These are phyloP conservation scores for Chelonus insularis DNA, from an alignment of 1,140 invertebrate species.

Conservation along the genomic window DNA sequence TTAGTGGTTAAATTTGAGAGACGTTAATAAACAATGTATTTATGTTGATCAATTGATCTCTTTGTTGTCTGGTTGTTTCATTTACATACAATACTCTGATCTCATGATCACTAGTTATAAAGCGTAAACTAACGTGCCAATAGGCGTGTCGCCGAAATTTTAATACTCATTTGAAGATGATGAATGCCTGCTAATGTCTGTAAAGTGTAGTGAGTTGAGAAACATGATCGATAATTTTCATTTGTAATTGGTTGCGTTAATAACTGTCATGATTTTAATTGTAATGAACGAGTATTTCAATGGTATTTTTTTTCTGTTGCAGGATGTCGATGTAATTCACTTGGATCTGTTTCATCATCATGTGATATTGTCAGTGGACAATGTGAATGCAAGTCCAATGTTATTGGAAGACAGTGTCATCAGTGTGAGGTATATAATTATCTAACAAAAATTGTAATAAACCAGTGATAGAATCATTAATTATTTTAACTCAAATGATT, in stretches of 20 bases:
- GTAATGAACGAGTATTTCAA: no score
- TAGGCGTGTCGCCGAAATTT: conserved; percentile 22
- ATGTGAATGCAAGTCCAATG: conserved; percentile 83
- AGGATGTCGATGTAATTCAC: conserved; percentile 75
- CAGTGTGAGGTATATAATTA: conserved; percentile 72
- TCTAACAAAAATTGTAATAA: background rate
- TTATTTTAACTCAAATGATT: background rate
- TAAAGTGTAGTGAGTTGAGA: no score
- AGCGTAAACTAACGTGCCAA: conserved; percentile 12
- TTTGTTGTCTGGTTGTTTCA: conserved; percentile 19
- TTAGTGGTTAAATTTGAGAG: background rate
- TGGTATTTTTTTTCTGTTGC: conserved; percentile 45
- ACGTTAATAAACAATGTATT: conserved; percentile 6
- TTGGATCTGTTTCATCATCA: conserved; percentile 71
- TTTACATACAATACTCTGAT: conserved; percentile 43
- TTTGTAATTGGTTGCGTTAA: background rate
- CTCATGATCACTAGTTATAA: conserved; percentile 41
- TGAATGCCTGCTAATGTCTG: no score
- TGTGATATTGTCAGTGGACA: conserved; percentile 88
- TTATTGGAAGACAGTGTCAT: conserved; percentile 85
- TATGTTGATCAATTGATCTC: conserved; percentile 15
- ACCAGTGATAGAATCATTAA: background rate
- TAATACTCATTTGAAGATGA: no score
- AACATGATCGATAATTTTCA: background rate
- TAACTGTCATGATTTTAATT: background rate